Base-by-base conservation (phyloP, 2,888 invertebrate genomes). In the Ophion ellenae region DNA sequence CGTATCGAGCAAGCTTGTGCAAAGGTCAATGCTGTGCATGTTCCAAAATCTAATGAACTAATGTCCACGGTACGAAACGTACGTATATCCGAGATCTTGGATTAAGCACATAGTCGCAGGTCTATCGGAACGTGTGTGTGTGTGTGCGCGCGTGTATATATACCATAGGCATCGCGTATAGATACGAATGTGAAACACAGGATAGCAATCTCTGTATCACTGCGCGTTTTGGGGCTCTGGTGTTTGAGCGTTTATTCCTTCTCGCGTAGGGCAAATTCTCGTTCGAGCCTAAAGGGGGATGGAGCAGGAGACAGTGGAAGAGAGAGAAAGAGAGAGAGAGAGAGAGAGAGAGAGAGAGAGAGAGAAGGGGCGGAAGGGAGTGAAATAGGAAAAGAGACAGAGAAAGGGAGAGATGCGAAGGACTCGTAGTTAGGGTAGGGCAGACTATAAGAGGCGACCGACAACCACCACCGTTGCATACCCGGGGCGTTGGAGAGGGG, bases 361-460 rank as follows among this genome's bases (percentile, higher is more conserved):
- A n/a, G n/a, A n/a, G n/a, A n/a, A n/a, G n/a, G n/a, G 17, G 53
- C 14, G 5, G 59, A 70, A 45, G 67, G 61, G 67, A 69, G 78
- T 78, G 17, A 66, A 36, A 36, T 6, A n/a, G 36, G 69, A 61
- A 32, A 59, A 75, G 47, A 64, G 61, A 14, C 57, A 83, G 67
- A 63, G 83, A 73, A 53, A 57, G 79, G 70, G 66, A 64, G 80
- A 71, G 83, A 76, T 73, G 78, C 63, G 67, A 67, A 73, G 77
- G 78, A 78, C 63, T 53, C 17, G 71, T 61, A 64, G 66, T 74
- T 59, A 79, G 76, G 71, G 66, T 77, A 74, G 83, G 61, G 84
- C 36, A 20, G 53, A 86, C 63, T 47, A 80, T 69, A 70, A 85
- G 74, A 79, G 82, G 70, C 78, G 83, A 86, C 66, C 53, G 63